Evolutionary conservation across 2,888 invertebrate species (phyloP).

Genomic region (Harmothoe impar): DNA sequence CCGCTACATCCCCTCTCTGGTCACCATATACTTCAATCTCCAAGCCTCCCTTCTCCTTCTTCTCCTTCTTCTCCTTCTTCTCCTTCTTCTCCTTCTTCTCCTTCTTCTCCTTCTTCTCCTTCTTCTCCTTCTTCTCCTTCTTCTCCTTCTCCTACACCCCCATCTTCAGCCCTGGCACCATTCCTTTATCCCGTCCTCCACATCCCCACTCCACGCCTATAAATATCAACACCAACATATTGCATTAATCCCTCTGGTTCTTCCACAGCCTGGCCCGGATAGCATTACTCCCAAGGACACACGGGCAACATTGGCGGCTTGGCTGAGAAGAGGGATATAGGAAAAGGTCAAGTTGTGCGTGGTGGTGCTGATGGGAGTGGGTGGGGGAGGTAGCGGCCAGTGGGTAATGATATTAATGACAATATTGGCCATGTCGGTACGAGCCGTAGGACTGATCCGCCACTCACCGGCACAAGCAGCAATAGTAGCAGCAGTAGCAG

Average conservation of each 20-base stretch:
- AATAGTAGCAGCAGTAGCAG: neutral
- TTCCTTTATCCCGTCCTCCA: neutral
- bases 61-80: neutral
- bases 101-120: neutral
- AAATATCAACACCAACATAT: slow-evolving; percentile 28
- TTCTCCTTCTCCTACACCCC: neutral
- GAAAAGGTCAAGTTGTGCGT: slow-evolving; percentile 58
- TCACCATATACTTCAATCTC: neutral
- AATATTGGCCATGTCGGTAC: slow-evolving; percentile 52
- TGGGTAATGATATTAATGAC: slow-evolving; percentile 60
- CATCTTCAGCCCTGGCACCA: neutral
- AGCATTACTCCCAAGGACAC: neutral
- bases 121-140: neutral
- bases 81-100: neutral
- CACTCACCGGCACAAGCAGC: neutral
- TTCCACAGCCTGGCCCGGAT: neutral
- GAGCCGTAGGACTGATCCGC: slow-evolving; percentile 34
- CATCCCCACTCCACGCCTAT: neutral
- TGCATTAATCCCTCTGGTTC: neutral
- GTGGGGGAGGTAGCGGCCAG: neutral
- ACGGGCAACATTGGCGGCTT: neutral
- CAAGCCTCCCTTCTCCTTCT: neutral
- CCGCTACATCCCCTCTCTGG: neutral
- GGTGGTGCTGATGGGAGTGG: neutral
- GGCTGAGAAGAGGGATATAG: slow-evolving; percentile 9